These are phyloP conservation scores for Protonemura montana DNA, from an alignment of 2,888 invertebrate genomes.

Conservation along the genomic window DNA sequence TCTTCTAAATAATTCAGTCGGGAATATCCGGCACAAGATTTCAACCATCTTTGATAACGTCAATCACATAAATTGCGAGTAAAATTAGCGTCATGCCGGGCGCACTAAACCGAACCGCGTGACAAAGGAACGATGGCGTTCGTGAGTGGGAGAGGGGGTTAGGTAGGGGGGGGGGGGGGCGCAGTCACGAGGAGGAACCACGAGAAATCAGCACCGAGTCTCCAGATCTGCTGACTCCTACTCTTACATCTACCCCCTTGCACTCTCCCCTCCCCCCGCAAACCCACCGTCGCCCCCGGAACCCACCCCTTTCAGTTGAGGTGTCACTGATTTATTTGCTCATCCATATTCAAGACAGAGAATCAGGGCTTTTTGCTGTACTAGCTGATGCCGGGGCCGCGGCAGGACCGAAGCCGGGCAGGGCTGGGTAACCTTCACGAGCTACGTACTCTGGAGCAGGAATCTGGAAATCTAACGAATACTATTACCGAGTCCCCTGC, in stretches of 20 bases:
- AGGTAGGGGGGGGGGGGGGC: neutral
- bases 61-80: conserved; percentile 7
- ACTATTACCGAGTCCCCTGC: conserved; percentile 23
- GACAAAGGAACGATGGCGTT: neutral
- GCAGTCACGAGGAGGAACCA: neutral
- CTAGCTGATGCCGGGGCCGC: neutral
- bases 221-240: conserved; percentile 37
- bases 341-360: conserved; percentile 40
- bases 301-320: conserved; percentile 32
- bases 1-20: conserved; percentile 12
- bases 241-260: neutral
- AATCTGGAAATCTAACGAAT: neutral
- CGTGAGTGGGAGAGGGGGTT: neutral
- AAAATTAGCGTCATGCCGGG: neutral
- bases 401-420: neutral
- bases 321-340: conserved; percentile 42
- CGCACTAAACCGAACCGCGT: neutral
- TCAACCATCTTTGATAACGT: conserved; percentile 5
- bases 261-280: neutral
- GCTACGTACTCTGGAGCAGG: neutral
- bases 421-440: neutral
- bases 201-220: neutral
- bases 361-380: conserved; percentile 17
- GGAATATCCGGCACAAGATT: neutral
- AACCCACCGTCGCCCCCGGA: neutral